These are phyloP conservation scores for Megalonaias nervosa DNA, from an alignment of 1,140 invertebrate species.

Conservation along the genomic window DNA sequence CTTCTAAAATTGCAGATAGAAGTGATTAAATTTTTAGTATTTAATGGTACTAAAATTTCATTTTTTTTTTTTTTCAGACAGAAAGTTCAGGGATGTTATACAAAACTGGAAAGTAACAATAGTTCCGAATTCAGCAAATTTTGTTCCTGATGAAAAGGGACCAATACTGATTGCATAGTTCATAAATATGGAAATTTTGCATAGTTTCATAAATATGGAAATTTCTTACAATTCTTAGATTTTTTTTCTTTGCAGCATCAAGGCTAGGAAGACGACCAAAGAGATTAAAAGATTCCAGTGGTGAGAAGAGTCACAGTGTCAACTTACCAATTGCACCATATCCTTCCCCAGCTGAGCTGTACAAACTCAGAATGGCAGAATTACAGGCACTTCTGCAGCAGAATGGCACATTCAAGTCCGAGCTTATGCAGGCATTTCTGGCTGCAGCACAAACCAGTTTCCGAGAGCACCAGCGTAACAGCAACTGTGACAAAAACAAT, in stretches of 20 bases:
- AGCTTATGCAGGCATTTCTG: constrained; percentile 65
- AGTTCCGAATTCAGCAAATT: too few relatives aligned
- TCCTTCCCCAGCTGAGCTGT: constrained; percentile 56
- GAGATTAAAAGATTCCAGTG: constrained; percentile 65
- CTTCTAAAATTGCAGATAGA: too few relatives aligned
- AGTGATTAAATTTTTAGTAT: too few relatives aligned
- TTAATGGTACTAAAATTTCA: too few relatives aligned
- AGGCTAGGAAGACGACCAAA: constrained; percentile 70
- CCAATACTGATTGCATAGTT: too few relatives aligned
- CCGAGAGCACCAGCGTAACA: constrained; percentile 57
- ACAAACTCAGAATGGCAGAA: constrained; percentile 64
- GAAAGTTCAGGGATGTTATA: too few relatives aligned
- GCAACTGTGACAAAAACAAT: constrained; percentile 30
- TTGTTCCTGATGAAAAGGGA: too few relatives aligned
- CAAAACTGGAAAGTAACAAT: too few relatives aligned
- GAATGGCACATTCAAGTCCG: constrained; percentile 63
- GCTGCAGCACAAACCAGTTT: constrained; percentile 63
- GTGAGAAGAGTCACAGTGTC: constrained; percentile 38
- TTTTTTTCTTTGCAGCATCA: constrained; percentile 62
- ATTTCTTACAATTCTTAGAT: not conserved
- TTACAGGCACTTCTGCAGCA: constrained; percentile 63
- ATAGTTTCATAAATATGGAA: too few relatives aligned
- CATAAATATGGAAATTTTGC: too few relatives aligned
- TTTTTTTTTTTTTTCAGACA: too few relatives aligned
- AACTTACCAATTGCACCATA: constrained; percentile 66